Evolutionary conservation across 2,113 vertebrate genomes (phyloP).

Genomic region (Sturnus vulgaris): DNA sequence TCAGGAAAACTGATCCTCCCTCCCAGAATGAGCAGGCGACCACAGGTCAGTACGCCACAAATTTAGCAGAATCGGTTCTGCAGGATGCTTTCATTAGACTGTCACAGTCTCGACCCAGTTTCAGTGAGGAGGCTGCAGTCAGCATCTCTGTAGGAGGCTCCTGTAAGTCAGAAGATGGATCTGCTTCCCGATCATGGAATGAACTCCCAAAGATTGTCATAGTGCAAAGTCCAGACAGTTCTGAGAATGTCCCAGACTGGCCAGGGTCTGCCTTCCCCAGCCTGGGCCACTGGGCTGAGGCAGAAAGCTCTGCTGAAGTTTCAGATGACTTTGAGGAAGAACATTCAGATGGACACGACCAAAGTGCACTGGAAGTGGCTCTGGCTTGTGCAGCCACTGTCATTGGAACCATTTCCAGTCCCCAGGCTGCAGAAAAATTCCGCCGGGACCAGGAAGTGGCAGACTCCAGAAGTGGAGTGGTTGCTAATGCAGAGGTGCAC

Average conservation of each 20-base stretch:
- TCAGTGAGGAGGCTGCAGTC: constrained; percentile 77
- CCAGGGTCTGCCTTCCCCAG: constrained; percentile 66
- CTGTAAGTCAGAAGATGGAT: constrained; percentile 50
- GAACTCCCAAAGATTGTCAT: constrained; percentile 95
- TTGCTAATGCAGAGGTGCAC: constrained; percentile 21
- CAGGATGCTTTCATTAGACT: constrained; percentile 94
- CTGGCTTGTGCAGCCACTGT: constrained; percentile 89
- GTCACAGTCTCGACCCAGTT: constrained; percentile 83
- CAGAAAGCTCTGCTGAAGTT: constrained; percentile 40
- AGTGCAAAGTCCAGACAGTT: constrained; percentile 90
- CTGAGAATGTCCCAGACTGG: constrained; percentile 81
- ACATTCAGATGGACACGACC: constrained; percentile 31
- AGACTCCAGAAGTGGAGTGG: not conserved
- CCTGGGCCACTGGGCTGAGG: constrained; percentile 57
- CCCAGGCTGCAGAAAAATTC: constrained; percentile 83
- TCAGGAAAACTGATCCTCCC: not conserved
- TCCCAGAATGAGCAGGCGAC: constrained; percentile 53
- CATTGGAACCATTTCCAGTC: constrained; percentile 90
- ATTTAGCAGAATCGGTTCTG: constrained; percentile 91
- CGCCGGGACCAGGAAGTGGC: constrained; percentile 67
- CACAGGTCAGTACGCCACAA: constrained; percentile 88
- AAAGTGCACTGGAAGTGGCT: constrained; percentile 85
- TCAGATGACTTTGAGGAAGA: constrained; percentile 39
- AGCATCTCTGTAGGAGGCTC: constrained; percentile 68
- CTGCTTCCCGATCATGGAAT: constrained; percentile 77